Percentiles rank a stretch among this genome's conserved stretches.
phyloP scores from a whole-genome alignment of 2,888 invertebrate species.

The Liposcelis brunnea region DNA sequence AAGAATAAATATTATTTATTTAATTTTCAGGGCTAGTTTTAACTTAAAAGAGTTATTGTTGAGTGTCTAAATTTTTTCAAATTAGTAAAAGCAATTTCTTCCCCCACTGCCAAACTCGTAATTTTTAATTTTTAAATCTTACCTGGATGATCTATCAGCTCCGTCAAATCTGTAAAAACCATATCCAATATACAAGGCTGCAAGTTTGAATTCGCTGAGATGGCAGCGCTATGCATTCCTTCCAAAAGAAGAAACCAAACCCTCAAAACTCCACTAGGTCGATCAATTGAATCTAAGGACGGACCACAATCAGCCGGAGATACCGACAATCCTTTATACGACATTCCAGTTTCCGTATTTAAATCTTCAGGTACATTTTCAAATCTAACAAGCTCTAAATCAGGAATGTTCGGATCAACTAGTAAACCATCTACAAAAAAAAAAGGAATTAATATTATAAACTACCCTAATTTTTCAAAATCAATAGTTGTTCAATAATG shows the following conservation, averaged over 20 bases:
- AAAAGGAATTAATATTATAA: not conserved
- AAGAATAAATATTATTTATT: conserved; percentile 3
- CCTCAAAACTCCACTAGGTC: conserved; percentile 65
- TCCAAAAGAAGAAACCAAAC: conserved; percentile 83
- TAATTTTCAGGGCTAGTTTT: no score
- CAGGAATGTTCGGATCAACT: conserved; percentile 72
- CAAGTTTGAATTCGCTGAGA: not conserved
- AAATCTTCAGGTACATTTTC: conserved; percentile 29
- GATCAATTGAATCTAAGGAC: conserved; percentile 47
- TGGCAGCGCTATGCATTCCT: conserved; percentile 30
- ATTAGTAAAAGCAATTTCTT: no score
- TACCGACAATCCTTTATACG: conserved; percentile 41
- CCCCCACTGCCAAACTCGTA: no score
- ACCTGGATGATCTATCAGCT: conserved; percentile 1
- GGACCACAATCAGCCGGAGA: conserved; percentile 32
- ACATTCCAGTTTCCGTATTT: conserved; percentile 45
- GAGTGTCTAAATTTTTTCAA: no score
- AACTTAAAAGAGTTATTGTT: no score
- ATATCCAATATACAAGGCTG: conserved; percentile 5
- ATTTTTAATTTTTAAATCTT: no score
- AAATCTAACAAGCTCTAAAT: conserved; percentile 50
- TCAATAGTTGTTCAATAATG: no score
- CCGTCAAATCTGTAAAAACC: conserved; percentile 4
- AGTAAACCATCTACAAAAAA: conserved; percentile 23
- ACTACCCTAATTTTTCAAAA: no score